phyloP scores from a whole-genome alignment of 2,888 invertebrate genomes.

The Lycophotia porphyrea region DNA sequence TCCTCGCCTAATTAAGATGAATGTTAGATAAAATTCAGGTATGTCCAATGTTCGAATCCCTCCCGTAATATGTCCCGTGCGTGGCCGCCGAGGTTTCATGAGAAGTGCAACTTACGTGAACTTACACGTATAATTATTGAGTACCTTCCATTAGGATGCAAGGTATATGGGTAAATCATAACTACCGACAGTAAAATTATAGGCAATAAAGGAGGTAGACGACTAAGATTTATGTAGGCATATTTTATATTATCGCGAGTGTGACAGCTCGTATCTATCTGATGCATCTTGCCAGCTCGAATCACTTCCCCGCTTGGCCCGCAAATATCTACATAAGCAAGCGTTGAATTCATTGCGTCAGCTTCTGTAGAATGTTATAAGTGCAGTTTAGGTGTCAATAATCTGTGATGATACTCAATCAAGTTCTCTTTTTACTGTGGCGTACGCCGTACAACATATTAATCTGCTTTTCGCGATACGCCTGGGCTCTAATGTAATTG shows the following conservation, averaged over 20 bases:
- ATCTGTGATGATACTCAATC: slow-evolving; percentile 58
- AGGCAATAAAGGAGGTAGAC: background rate
- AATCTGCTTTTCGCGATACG: slow-evolving; percentile 21
- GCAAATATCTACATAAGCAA: slow-evolving; percentile 5
- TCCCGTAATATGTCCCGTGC: background rate
- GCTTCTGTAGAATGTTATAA: background rate
- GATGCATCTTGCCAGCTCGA: background rate
- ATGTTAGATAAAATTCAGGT: background rate
- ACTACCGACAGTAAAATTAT: slow-evolving; percentile 2
- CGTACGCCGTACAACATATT: slow-evolving; percentile 29
- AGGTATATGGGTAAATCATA: too few relatives aligned
- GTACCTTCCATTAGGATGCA: background rate
- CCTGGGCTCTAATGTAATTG: slow-evolving; percentile 18
- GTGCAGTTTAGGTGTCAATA: slow-evolving; percentile 7
- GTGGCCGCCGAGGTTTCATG: background rate
- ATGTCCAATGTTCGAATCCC: background rate
- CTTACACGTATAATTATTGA: background rate
- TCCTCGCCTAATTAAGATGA: background rate
- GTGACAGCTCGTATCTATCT: background rate
- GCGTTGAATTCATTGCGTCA: background rate
- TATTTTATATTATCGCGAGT: slow-evolving; percentile 4
- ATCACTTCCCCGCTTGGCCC: background rate
- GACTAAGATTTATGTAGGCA: background rate
- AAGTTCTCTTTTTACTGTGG: slow-evolving; percentile 62
- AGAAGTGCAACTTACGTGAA: background rate